Base-by-base conservation (phyloP, 2,888 invertebrate genomes). In the Chydorus sphaericus region DNA sequence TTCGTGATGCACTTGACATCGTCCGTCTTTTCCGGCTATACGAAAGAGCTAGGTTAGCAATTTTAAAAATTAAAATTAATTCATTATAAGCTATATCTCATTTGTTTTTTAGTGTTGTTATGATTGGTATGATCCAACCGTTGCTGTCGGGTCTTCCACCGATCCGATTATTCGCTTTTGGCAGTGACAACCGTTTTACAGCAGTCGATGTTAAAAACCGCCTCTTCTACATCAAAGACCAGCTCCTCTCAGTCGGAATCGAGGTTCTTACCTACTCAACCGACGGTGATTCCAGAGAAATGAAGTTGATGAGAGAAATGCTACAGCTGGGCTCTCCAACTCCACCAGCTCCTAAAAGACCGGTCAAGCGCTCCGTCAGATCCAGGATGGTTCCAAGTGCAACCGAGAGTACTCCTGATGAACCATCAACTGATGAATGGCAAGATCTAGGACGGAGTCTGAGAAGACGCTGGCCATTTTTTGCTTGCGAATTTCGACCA, bases 221-320 rank as follows among this genome's bases (percentile, higher is more conserved):
- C 26, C 18, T 54, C 6, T n/a, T 10, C 8, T 23, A 14, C 18
- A 23, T 39, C 5, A n/a, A 23, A 44, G 39, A 4, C 10, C 3
- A 29, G 7, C 39, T 54, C n/a, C n/a, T 10, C 10, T 2, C 8
- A 5, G 29, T 28, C 5, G 54, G 54, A 26, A 54, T 54, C 11
- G 18, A 30, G n/a, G 26, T 54, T 11, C 53, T 53, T 20, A 37
- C 23, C 8, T 53, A 53, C 37, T 20, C 23, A 14, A 20, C 54
- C 26, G 54, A 39, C 16, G 54, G 54, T n/a, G 54, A 54, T n/a
- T 39, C 28, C 16, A 14, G 44, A 16, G 54, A 54, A 30, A 23
- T 54, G 39, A 54, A 39, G 16, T 10, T 38, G 8, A 54, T 54
- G 52, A 16, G 52, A 4, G 18, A 52, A 11, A 18, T 29, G 2